Evolutionary conservation across 2,797 vertebrate genomes (phyloP).

Genomic region (Crossoptilon crossoptilon): DNA sequence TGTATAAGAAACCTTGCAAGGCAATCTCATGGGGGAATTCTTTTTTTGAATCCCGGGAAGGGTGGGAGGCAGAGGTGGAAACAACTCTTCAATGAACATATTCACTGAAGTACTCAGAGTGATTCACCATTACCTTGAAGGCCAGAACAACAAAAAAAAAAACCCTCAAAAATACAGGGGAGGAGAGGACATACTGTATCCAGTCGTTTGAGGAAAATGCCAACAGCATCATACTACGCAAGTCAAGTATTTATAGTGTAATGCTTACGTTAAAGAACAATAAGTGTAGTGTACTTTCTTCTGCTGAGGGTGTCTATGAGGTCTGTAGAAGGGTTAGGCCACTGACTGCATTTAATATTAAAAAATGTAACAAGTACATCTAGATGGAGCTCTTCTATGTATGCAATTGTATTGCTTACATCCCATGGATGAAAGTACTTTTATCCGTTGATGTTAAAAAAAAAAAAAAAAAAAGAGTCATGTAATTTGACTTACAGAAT

Average conservation of each 20-base stretch:
- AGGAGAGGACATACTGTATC: constrained; percentile 7
- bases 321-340: neutral
- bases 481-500: neutral
- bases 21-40: neutral
- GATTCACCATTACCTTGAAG: neutral
- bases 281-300: neutral
- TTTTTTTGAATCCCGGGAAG: constrained; percentile 2
- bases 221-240: neutral
- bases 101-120: neutral
- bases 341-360: neutral
- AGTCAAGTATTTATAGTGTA: neutral
- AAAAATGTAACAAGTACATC: neutral
- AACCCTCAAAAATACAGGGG: neutral
- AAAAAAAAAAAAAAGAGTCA: neutral
- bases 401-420: neutral
- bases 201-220: constrained; percentile 41
- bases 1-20: neutral
- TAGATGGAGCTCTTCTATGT: neutral
- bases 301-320: neutral
- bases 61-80: neutral
- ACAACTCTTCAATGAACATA: constrained; percentile 17
- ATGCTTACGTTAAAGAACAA: neutral
- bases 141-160: neutral
- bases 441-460: neutral
- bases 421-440: neutral